Evolutionary conservation across 2,888 invertebrate species (phyloP).

Genomic region (Metacarcinus magister): DNA sequence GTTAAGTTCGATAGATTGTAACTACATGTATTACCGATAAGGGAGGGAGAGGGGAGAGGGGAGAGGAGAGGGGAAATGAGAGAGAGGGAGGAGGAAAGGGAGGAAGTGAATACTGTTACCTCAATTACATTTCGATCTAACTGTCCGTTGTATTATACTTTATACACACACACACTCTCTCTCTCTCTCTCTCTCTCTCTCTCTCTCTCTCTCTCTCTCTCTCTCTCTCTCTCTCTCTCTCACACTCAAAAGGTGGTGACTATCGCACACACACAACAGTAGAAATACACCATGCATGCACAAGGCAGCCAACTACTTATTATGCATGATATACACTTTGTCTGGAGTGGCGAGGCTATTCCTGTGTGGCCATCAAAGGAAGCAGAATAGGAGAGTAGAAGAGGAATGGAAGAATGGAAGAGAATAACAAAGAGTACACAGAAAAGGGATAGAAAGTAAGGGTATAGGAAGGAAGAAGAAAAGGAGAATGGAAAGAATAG

Average conservation of each 20-base stretch:
- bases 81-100: neutral
- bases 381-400: neutral
- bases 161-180: neutral
- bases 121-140: neutral
- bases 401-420: too few species aligned
- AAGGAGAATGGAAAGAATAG: neutral
- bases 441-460: too few species aligned
- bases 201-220: slow-evolving; percentile 29
- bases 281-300: too few species aligned
- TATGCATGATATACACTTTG: too few species aligned
- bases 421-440: too few species aligned
- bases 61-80: neutral
- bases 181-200: neutral
- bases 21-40: neutral
- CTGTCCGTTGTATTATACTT: neutral
- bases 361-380: neutral
- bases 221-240: slow-evolving; percentile 50
- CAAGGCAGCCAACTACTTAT: too few species aligned
- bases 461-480: neutral
- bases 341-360: too few species aligned
- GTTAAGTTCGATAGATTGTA: neutral
- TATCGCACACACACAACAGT: neutral
- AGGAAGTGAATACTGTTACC: neutral
- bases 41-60: neutral
- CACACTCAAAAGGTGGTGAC: neutral